Conservation (phyloP, 2,797 vertebrate genomes). For the Neosilurus mollespiculum region DNA sequence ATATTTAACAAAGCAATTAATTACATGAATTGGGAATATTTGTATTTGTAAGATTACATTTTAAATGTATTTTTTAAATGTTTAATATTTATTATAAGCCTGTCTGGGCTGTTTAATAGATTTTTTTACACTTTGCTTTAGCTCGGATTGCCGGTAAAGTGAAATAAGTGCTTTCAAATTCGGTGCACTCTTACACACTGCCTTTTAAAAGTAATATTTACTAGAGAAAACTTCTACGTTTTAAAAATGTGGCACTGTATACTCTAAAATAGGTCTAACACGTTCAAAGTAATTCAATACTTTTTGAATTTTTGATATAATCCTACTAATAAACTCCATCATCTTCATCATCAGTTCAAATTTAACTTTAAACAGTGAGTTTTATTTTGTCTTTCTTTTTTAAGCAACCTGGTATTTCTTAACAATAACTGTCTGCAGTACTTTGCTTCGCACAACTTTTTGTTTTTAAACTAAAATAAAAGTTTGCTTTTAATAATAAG, state of each 20-base stretch:
- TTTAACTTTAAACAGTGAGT: background rate
- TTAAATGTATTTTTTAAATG: background rate
- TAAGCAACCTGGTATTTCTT: background rate
- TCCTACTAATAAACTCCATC: background rate
- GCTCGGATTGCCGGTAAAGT: background rate
- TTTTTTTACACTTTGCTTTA: background rate
- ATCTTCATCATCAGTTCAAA: background rate
- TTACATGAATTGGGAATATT: background rate
- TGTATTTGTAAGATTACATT: background rate
- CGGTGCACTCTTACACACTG: background rate
- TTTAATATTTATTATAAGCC: background rate
- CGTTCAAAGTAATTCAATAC: background rate
- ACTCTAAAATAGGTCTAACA: background rate
- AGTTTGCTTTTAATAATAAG: background rate
- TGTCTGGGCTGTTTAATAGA: background rate
- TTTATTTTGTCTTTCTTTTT: background rate
- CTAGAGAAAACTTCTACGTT: background rate
- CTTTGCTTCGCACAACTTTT: background rate
- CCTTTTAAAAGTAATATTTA: background rate
- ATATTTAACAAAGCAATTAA: slow-evolving; percentile 18
- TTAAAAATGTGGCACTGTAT: background rate
- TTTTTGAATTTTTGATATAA: background rate
- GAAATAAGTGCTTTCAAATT: background rate
- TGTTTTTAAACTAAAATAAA: background rate
- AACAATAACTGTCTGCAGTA: background rate